Percentiles rank a stretch among this genome's conserved stretches.
phyloP scores from a whole-genome alignment of 1,140 invertebrate genomes.

The Zaprionus africanus region DNA sequence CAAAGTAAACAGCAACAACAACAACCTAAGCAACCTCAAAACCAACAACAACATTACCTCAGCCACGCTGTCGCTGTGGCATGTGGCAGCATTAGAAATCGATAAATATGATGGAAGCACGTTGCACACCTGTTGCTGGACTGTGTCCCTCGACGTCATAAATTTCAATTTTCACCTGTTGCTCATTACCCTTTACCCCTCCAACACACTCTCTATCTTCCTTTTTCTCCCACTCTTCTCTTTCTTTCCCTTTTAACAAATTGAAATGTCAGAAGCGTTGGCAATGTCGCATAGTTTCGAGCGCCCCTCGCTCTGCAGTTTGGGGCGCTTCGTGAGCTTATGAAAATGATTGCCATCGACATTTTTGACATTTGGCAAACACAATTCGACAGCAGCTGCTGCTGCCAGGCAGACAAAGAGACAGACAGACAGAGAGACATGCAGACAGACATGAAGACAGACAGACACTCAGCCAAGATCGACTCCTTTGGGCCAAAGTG shows the following conservation, averaged over 20 bases:
- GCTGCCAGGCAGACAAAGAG: background rate
- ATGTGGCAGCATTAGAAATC: constrained; percentile 71
- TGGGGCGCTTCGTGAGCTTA: constrained; percentile 38
- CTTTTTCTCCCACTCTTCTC: background rate
- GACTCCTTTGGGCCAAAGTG: background rate
- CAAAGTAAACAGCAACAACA: constrained; percentile 35
- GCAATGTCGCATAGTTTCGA: constrained; percentile 7
- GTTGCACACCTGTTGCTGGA: constrained; percentile 46
- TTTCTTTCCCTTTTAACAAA: background rate
- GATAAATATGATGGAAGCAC: constrained; percentile 61
- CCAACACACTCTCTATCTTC: background rate
- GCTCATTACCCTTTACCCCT: background rate
- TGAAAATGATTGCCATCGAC: constrained; percentile 55
- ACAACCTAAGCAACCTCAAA: constrained; percentile 3
- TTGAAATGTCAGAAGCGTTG: constrained; percentile 2
- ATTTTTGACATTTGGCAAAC: constrained; percentile 40
- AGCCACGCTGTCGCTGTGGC: constrained; percentile 34
- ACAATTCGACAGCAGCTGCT: constrained; percentile 30
- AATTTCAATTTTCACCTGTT: constrained; percentile 74
- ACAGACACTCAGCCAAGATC: constrained; percentile 50
- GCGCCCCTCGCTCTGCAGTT: background rate
- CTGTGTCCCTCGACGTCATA: constrained; percentile 54
- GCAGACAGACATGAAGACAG: background rate
- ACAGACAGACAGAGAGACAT: background rate
- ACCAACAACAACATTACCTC: constrained; percentile 13